Percentiles rank a stretch among this genome's conserved stretches.
These are phyloP conservation scores for Coenobita brevimanus DNA, from an alignment of 1,140 invertebrate species.

Conservation along the genomic window DNA sequence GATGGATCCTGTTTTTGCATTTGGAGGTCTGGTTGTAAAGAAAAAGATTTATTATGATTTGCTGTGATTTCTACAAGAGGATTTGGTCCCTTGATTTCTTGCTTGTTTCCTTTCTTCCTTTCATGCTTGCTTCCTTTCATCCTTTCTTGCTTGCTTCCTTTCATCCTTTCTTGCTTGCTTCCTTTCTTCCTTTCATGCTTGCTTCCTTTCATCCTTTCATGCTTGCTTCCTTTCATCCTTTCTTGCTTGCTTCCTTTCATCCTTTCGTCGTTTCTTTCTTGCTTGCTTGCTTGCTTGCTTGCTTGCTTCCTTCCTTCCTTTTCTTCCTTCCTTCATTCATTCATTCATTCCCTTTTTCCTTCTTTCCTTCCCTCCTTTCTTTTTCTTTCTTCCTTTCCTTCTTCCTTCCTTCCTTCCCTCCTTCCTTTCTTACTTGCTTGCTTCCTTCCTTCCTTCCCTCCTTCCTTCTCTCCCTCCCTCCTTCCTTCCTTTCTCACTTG, in stretches of 20 bases:
- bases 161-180: conserved; percentile 8
- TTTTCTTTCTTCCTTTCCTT: neutral
- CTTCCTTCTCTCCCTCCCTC: neutral
- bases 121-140: neutral
- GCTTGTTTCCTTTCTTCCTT: neutral
- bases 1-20: too few relatives aligned
- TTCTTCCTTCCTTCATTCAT: neutral
- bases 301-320: neutral
- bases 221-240: neutral
- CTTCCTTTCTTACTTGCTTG: neutral
- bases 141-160: neutral
- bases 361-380: neutral
- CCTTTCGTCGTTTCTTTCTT: neutral
- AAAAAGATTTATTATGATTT: too few relatives aligned
- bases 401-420: neutral
- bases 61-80: too few relatives aligned
- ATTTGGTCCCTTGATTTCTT: neutral
- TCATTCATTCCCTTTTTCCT: conserved; percentile 1
- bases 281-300: neutral
- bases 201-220: too few relatives aligned
- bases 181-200: neutral
- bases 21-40: too few relatives aligned
- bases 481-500: neutral
- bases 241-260: neutral
- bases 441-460: neutral